Conservation (phyloP, 1,140 invertebrate genomes). For the Drosophila athabasca region DNA sequence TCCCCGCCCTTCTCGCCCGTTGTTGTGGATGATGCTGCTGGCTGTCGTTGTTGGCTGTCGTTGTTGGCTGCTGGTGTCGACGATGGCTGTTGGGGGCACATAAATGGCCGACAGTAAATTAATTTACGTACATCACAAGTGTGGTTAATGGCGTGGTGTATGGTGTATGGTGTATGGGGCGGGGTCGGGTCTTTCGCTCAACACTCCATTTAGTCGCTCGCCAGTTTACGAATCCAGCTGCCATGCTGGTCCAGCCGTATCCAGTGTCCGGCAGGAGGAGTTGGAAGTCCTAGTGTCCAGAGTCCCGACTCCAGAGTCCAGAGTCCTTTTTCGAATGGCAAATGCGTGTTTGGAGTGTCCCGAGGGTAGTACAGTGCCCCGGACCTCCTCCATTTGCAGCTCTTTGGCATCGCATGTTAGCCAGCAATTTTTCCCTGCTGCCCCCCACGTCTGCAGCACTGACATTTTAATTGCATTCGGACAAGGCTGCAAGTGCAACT, state of each 20-base stretch:
- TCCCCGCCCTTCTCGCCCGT: slow-evolving; percentile 14
- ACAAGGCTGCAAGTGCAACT: slow-evolving; percentile 44
- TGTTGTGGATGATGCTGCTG: slow-evolving; percentile 1
- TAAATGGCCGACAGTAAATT: slow-evolving; percentile 77
- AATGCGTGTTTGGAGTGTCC: slow-evolving; percentile 63
- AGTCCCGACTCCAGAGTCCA: background rate
- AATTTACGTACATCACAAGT: slow-evolving; percentile 79
- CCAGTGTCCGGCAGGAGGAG: background rate
- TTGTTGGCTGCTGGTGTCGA: background rate
- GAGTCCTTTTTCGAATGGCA: slow-evolving; percentile 43
- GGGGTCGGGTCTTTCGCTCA: slow-evolving; percentile 30
- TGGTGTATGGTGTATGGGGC: slow-evolving; percentile 34
- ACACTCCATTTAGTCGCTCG: slow-evolving; percentile 9
- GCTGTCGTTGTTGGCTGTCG: background rate
- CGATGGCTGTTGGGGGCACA: slow-evolving; percentile 35
- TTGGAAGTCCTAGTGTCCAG: slow-evolving; percentile 17
- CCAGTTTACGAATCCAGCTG: slow-evolving; percentile 46
- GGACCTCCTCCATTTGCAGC: slow-evolving; percentile 20
- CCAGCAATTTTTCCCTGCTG: slow-evolving; percentile 45
- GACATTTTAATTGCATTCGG: slow-evolving; percentile 78
- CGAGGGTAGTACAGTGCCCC: slow-evolving; percentile 4
- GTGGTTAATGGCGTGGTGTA: slow-evolving; percentile 63
- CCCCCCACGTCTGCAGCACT: slow-evolving; percentile 32
- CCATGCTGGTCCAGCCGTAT: background rate
- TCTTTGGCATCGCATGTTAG: slow-evolving; percentile 48